Evolutionary conservation across 2,888 invertebrate species (phyloP).

Genomic region (Clanis bilineata): DNA sequence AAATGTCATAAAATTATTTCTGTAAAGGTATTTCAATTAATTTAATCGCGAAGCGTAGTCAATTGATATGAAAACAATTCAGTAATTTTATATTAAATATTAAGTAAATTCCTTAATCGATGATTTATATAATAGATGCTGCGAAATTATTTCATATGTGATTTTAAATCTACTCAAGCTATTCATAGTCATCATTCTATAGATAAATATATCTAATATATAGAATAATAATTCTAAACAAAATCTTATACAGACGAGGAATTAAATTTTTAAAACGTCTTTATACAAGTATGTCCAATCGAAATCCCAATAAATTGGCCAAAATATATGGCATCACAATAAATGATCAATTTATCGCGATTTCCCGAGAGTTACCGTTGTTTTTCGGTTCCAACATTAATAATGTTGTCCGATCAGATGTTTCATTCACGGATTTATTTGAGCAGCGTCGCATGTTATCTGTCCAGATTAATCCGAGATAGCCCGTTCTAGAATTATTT

Average conservation of each 20-base stretch:
- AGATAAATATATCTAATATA: too few species aligned
- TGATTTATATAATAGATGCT: too few species aligned
- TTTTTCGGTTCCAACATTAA: conserved; percentile 20
- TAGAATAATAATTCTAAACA: too few species aligned
- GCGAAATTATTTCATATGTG: too few species aligned
- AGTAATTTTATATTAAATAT: too few species aligned
- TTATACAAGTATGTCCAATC: conserved; percentile 52
- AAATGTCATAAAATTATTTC: not conserved
- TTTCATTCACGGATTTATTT: conserved; percentile 13
- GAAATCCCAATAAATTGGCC: conserved; percentile 55
- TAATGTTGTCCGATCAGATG: conserved; percentile 8
- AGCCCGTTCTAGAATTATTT: conserved; percentile 10
- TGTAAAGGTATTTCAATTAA: conserved; percentile 23
- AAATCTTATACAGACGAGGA: too few species aligned
- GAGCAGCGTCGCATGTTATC: not conserved
- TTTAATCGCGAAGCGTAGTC: not conserved
- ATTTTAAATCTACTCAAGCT: too few species aligned
- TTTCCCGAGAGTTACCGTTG: conserved; percentile 33
- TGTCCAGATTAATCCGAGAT: conserved; percentile 4
- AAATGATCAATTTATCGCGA: conserved; percentile 44
- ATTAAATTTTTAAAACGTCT: conserved; percentile 34
- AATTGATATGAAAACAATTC: not conserved
- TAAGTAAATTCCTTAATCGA: too few species aligned
- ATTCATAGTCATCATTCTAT: too few species aligned
- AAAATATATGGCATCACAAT: conserved; percentile 46